Evolutionary conservation across 2,888 invertebrate species (phyloP), one percentile per base, ranked within the genome.

Genomic region (Hoplodrina blanda): DNA sequence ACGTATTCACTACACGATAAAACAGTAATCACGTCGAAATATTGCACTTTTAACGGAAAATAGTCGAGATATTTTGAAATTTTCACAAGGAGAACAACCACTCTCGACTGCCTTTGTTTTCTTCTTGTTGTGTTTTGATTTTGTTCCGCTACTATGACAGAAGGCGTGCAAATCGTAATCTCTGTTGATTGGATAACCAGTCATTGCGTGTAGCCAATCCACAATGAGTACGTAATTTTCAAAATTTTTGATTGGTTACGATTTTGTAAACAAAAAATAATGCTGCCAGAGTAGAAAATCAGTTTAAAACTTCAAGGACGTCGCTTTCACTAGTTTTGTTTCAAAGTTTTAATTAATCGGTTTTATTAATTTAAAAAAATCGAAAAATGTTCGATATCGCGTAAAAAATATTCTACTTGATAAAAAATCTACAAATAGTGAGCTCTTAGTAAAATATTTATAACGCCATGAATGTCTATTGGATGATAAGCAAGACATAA

Each of bases 61-160:
- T 82, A 56, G 59, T 64, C 69, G 70, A 83, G 80, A 75, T 72
- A 85, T 83, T 78, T 84, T 76, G 57, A 72, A 80, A 76, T 78
- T 79, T 73, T 78, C 73, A 75, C 84, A 83, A 81, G 80, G 74
- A 78, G 75, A 76, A 79, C 83, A 73, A 78, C 79, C 69, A 80
- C 66, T 69, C 79, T 56, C 76, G 77, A 78, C 75, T 66, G 87
- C 66, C 92, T 93, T 94, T 93, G 91, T 93, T 91, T 92, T 87
- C 85, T 85, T 87, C 46, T 86, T 82, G 72, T 72, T 74, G 69
- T 87, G 87, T 88, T 89, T 87, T 86, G 85, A 78, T 85, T 88
- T 88, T 83, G 69, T 77, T 84, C 86, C 88, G 84, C 86, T 78
- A 70, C 86, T 78, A 70, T 78, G 81, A 80, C 80, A 82, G 80